Percentiles rank a stretch among this genome's conserved stretches.
phyloP scores from a whole-genome alignment of 2,797 vertebrate genomes.

The Rhabdophis nuchalis region DNA sequence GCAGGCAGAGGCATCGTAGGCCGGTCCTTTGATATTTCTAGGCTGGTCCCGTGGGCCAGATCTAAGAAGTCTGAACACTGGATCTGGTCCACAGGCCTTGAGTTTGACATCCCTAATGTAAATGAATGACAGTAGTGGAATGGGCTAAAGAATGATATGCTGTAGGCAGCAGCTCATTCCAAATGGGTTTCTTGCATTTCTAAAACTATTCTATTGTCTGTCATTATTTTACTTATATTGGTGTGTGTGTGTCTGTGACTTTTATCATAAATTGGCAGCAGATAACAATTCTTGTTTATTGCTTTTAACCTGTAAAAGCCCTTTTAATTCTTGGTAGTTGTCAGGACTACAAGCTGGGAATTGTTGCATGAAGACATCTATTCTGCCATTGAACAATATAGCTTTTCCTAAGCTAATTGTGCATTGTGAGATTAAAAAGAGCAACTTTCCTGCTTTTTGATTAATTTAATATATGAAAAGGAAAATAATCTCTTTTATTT shows the following conservation, averaged over 20 bases:
- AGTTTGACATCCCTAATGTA: too few species aligned
- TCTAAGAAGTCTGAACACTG: too few species aligned
- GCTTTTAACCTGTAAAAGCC: background rate
- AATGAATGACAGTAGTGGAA: background rate
- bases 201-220: background rate
- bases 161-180: background rate
- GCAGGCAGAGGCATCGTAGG: too few species aligned
- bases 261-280: background rate
- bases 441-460: background rate
- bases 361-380: background rate
- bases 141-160: background rate
- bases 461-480: background rate
- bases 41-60: too few species aligned
- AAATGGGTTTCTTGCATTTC: background rate
- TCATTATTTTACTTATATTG: background rate
- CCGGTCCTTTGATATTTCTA: too few species aligned
- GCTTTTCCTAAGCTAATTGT: background rate
- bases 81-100: too few species aligned
- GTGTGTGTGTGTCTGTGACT: too few species aligned
- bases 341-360: background rate
- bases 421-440: background rate
- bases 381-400: background rate
- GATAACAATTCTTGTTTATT: background rate
- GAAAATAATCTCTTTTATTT: background rate
- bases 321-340: background rate